Base-by-base conservation (phyloP, 2,888 invertebrate genomes). In the Herminia tarsipennalis region DNA sequence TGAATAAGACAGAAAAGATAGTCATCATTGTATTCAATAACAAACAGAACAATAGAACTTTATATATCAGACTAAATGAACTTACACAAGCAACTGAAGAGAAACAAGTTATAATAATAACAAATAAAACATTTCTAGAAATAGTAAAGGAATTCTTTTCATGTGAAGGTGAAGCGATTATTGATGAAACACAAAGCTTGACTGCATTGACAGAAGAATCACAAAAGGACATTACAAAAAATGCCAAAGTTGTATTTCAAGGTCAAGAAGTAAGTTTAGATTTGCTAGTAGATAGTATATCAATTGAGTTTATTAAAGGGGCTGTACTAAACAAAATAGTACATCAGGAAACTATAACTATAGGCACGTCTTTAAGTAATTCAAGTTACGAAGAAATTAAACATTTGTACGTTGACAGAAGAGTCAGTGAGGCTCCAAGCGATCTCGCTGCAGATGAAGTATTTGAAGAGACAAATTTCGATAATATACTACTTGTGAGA, bases 361-460 rank as follows among this genome's bases (percentile, higher is more conserved):
- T 61, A 5, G 46, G 64, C 1, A 27, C 32, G 29, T 17, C 13
- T 1, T 20, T 39, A 1, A 18, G 16, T 0, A 33, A 27, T 18
- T 4, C 12, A 25, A 48, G 12, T 9, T 65, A 54, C 16, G 40
- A 63, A 6, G 40, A 53, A 14, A 56, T 51, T 0, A 51, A 45
- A 36, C 22, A 49, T 20, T 38, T 48, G 1, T 56, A 54, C 9
- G n/a, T 64, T 3, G 35, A 45, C 1, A 59, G 65, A 36, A 22
- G 16, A 17, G 13, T 42, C 0, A 18, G 22, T 34, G 8, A 14
- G 10, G 9, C 13, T 17, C n/a, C n/a, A n/a, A n/a, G n/a, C n/a
- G n/a, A n/a, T n/a, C n/a, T n/a, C n/a, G n/a, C n/a, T n/a, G 0
- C 13, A 32, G 20, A 21, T 8, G 28, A 41, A 5, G 5, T n/a